Conservation (phyloP, 1,140 invertebrate genomes). For the Drosophila orena region DNA sequence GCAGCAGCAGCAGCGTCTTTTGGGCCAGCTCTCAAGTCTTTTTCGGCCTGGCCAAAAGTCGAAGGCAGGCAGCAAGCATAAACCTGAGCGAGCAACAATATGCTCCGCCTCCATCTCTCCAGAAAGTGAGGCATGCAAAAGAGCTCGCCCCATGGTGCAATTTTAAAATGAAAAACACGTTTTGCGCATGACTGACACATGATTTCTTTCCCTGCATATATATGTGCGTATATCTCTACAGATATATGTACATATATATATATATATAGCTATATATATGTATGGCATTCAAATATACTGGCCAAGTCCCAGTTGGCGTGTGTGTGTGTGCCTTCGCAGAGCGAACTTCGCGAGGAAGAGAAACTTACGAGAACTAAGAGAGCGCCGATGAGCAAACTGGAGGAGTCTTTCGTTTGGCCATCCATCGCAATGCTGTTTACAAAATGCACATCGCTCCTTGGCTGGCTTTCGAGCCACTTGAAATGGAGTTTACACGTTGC, state of each 20-base stretch:
- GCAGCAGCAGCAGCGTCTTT: conserved; percentile 25
- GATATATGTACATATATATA: conserved; percentile 3
- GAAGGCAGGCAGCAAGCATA: neutral
- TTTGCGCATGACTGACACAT: conserved; percentile 84
- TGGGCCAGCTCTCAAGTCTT: conserved; percentile 30
- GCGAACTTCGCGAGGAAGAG: conserved; percentile 16
- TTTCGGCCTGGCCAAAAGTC: conserved; percentile 17
- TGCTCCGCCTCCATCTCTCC: conserved; percentile 81
- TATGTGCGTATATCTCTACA: conserved; percentile 6
- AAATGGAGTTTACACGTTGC: conserved; percentile 30
- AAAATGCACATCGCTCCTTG: conserved; percentile 4
- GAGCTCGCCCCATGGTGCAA: conserved; percentile 68
- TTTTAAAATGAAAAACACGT: conserved; percentile 83
- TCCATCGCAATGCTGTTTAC: conserved; percentile 31
- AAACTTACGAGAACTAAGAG: conserved; percentile 23
- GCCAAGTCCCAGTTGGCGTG: neutral
- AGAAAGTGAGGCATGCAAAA: conserved; percentile 76
- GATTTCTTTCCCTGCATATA: conserved; percentile 65
- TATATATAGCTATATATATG: conserved; percentile 5
- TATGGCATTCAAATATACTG: conserved; percentile 28
- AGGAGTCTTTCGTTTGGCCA: conserved; percentile 43
- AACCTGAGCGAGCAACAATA: conserved; percentile 59
- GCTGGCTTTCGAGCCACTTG: conserved; percentile 11
- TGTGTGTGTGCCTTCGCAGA: neutral
- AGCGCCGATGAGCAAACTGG: conserved; percentile 24